A percentile compares a stretch with the other conserved stretches of the same genome.
These are phyloP conservation scores for Stenoptilia bipunctidactyla DNA, from an alignment of 2,888 invertebrate genomes.

Conservation along the genomic window DNA sequence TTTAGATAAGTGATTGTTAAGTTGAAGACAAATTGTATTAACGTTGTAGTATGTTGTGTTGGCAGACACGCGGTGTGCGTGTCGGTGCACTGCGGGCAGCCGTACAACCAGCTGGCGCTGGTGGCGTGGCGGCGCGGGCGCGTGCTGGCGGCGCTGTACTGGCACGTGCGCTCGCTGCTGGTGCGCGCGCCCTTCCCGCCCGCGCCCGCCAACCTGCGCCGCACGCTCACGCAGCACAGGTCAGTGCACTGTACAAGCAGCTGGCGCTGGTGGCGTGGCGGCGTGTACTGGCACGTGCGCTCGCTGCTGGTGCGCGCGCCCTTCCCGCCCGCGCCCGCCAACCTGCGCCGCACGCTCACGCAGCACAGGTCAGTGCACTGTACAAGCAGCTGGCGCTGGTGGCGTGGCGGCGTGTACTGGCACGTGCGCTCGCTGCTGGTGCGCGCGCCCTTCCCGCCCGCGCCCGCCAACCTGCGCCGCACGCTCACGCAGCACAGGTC, in stretches of 20 bases:
- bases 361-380: conserved; percentile 90
- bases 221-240: conserved; percentile 83
- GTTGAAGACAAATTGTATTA: too few species aligned
- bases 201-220: conserved; percentile 87
- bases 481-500: too few species aligned
- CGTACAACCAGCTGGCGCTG: conserved; percentile 90
- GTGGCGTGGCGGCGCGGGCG: conserved; percentile 86
- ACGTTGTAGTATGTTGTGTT: too few species aligned
- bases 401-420: conserved; percentile 87
- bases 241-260: too few species aligned
- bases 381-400: conserved; percentile 90
- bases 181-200: conserved; percentile 90
- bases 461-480: too few species aligned
- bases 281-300: too few species aligned
- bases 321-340: too few species aligned
- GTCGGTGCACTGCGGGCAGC: conserved; percentile 85
- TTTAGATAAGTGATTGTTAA: too few species aligned
- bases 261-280: too few species aligned
- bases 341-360: too few species aligned
- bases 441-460: conserved; percentile 88
- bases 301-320: too few species aligned
- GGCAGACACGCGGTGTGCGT: conserved; percentile 78
- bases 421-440: conserved; percentile 88
- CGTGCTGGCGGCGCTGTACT: conserved; percentile 86
- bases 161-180: conserved; percentile 86